Conservation (phyloP, 2,113 vertebrate genomes). For the Tringa solitaria region DNA sequence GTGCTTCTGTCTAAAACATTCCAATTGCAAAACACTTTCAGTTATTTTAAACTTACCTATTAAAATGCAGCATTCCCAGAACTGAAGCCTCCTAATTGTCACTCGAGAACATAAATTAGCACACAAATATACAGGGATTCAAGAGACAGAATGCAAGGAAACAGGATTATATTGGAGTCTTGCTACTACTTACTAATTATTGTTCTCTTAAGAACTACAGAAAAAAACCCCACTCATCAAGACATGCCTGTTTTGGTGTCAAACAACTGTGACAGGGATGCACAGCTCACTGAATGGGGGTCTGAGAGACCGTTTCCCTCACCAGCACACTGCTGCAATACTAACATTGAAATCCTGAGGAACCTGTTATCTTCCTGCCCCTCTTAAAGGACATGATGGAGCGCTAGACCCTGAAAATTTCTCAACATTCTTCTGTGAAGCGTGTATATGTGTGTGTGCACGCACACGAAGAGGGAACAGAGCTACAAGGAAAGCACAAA, state of each 20-base stretch:
- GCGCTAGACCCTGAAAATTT: neutral
- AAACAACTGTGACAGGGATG: neutral
- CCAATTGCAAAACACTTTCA: neutral
- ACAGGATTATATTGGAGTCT: neutral
- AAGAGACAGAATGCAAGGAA: neutral
- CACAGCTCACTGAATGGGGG: neutral
- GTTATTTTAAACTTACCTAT: neutral
- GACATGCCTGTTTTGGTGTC: fast-evolving
- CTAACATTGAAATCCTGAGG: neutral
- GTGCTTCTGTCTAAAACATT: neutral
- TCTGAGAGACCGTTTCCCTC: neutral
- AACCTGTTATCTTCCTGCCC: neutral
- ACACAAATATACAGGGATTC: neutral
- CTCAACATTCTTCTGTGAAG: neutral
- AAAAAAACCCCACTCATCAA: neutral
- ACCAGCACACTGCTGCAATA: neutral
- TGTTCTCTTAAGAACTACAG: neutral
- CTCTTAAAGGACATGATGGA: neutral
- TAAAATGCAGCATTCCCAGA: neutral
- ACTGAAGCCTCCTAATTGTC: neutral
- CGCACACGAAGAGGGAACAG: fast-evolving
- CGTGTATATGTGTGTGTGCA: fast-evolving
- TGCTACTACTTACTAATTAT: neutral
- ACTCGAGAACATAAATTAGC: neutral
- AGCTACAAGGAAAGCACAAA: neutral